A percentile compares a stretch with the other conserved stretches of the same genome.
Conservation (phyloP, 1,140 invertebrate species). For the Drosophila willistoni region DNA sequence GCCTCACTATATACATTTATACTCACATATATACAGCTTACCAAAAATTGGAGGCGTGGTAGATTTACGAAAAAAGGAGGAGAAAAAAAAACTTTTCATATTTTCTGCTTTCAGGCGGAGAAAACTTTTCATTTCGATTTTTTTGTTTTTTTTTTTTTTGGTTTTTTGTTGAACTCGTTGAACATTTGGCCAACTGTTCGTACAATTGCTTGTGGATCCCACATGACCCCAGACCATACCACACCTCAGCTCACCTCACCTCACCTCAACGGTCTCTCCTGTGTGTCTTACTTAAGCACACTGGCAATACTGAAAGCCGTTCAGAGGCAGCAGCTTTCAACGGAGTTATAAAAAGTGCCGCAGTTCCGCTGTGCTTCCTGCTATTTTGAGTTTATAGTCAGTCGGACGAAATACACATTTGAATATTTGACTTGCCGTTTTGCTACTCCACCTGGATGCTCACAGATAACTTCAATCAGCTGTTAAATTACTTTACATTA, state of each 20-base stretch:
- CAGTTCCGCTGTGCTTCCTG: constrained; percentile 42
- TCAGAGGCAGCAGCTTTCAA: constrained; percentile 49
- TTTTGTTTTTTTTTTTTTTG: constrained; percentile 32
- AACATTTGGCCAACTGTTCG: constrained; percentile 73
- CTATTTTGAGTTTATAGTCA: constrained; percentile 22
- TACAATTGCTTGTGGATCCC: constrained; percentile 39
- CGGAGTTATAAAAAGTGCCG: constrained; percentile 51
- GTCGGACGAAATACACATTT: constrained; percentile 4
- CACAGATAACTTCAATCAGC: constrained; percentile 2
- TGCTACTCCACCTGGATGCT: background rate
- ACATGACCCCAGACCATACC: background rate
- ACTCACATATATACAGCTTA: background rate
- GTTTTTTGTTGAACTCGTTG: constrained; percentile 72
- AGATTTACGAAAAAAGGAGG: constrained; percentile 33
- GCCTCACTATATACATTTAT: background rate
- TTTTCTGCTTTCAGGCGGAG: constrained; percentile 48
- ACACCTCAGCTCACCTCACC: background rate
- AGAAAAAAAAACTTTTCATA: constrained; percentile 65
- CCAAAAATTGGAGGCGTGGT: constrained; percentile 16
- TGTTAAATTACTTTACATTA: constrained; percentile 1
- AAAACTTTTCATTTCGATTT: constrained; percentile 57
- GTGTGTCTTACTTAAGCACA: constrained; percentile 11
- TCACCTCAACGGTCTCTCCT: background rate
- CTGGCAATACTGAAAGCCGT: constrained; percentile 30
- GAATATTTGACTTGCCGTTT: background rate